phyloP scores from a whole-genome alignment of 2,113 vertebrate genomes.

The Perca flavescens region DNA sequence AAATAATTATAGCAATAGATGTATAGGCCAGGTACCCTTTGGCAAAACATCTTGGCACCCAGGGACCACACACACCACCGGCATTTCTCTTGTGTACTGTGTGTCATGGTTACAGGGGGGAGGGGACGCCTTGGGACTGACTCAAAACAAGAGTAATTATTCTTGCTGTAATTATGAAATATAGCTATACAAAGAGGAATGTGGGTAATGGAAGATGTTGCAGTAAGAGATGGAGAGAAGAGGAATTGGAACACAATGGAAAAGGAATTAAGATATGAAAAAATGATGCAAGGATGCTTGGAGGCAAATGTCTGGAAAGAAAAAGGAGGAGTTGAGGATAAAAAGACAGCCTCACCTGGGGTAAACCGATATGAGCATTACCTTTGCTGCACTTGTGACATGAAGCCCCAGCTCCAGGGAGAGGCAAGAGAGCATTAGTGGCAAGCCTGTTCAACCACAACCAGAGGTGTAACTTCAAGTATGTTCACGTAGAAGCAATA shows the following conservation, averaged over 20 bases:
- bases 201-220: not conserved
- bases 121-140: slow-evolving; percentile 8
- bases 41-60: slow-evolving; percentile 16
- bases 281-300: not conserved
- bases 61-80: slow-evolving; percentile 28
- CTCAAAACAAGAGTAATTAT: slow-evolving; percentile 16
- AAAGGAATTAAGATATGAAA: not conserved
- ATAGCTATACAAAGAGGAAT: not conserved
- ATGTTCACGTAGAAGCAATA: slow-evolving; percentile 34
- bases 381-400: not conserved
- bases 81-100: not conserved
- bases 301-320: not conserved
- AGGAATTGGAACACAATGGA: not conserved
- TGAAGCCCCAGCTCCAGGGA: not conserved
- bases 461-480: slow-evolving; percentile 25
- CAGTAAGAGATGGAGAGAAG: not conserved
- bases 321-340: not conserved
- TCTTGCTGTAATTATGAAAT: slow-evolving; percentile 36
- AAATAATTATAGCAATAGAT: slow-evolving; percentile 32
- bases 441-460: slow-evolving; percentile 27
- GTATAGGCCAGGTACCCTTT: slow-evolving; percentile 31
- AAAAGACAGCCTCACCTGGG: slow-evolving; percentile 1
- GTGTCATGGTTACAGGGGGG: not conserved
- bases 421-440: not conserved
- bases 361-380: slow-evolving; percentile 6